A percentile compares a stretch with the other conserved stretches of the same genome.
Conservation (phyloP, 53 echinoderm and acorn worm species). For the Stichopus horrens region DNA sequence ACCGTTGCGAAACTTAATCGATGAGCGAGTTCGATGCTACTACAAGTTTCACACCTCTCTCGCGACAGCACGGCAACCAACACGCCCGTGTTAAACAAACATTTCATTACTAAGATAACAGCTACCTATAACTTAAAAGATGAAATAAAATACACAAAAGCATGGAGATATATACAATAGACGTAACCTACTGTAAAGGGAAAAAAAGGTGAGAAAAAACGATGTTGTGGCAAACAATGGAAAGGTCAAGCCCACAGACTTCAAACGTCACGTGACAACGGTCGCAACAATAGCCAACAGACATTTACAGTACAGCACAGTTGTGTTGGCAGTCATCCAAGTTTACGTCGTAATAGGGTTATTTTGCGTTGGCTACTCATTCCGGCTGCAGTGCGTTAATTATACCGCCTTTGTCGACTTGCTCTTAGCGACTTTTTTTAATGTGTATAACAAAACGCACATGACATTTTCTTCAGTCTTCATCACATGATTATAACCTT, state of each 20-base stretch:
- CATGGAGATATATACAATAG: no score
- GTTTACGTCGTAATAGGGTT: background rate
- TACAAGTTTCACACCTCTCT: background rate
- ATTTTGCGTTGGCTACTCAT: no score
- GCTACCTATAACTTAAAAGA: background rate
- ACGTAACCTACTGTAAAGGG: background rate
- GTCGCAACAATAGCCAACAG: background rate
- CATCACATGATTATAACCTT: no score
- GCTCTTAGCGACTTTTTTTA: no score
- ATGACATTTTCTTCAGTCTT: no score
- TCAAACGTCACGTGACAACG: background rate
- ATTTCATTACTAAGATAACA: background rate
- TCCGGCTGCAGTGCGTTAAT: no score
- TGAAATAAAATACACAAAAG: no score
- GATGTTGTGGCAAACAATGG: background rate
- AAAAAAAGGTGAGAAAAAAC: background rate
- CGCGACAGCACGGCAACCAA: background rate
- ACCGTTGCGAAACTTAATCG: no score
- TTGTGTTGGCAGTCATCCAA: background rate
- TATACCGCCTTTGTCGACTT: no score
- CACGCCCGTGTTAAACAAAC: background rate
- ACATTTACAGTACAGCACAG: no score
- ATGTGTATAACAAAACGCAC: no score
- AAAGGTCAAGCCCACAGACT: background rate
- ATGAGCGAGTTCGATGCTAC: no score